A percentile compares a stretch with the other conserved stretches of the same genome.
Evolutionary conservation across 2,888 invertebrate species (phyloP).

Genomic region (Chrysomela aeneicollis): DNA sequence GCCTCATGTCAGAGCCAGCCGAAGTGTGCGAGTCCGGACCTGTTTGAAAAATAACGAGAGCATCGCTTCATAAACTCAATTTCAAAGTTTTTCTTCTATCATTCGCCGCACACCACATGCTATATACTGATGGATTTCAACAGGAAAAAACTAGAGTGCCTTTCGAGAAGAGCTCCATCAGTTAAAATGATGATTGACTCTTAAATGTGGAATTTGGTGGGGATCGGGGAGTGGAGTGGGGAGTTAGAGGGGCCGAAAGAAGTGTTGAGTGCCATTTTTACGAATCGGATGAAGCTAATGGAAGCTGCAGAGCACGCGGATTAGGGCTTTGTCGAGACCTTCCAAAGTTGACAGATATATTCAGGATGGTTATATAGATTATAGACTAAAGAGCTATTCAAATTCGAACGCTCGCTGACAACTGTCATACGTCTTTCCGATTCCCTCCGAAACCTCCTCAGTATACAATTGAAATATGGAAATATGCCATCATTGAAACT

Average conservation of each 20-base stretch:
- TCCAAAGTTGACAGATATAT: background rate
- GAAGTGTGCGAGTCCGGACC: background rate
- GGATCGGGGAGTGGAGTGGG: constrained; percentile 11
- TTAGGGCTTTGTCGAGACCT: constrained; percentile 34
- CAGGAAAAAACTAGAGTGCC: constrained; percentile 56
- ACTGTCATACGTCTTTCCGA: too few relatives aligned
- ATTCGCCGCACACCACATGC: constrained; percentile 7
- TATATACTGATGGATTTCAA: constrained; percentile 50
- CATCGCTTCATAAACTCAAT: background rate
- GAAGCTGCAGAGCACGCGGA: constrained; percentile 44
- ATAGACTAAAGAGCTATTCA: too few relatives aligned
- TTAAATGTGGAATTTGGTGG: constrained; percentile 48
- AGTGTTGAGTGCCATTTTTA: constrained; percentile 52
- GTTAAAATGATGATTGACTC: constrained; percentile 60
- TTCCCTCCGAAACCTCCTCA: too few relatives aligned
- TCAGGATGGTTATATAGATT: too few relatives aligned
- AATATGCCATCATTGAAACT: too few relatives aligned
- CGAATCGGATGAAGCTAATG: constrained; percentile 52
- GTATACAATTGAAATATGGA: too few relatives aligned
- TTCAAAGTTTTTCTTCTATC: background rate
- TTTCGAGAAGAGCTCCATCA: constrained; percentile 54
- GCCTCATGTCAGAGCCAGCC: too few relatives aligned
- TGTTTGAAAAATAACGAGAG: background rate
- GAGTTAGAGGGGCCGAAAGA: constrained; percentile 37
- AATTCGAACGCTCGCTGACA: too few relatives aligned